Base-by-base conservation (phyloP, 2,113 vertebrate genomes). In the Ophthalmolycus amberensis region DNA sequence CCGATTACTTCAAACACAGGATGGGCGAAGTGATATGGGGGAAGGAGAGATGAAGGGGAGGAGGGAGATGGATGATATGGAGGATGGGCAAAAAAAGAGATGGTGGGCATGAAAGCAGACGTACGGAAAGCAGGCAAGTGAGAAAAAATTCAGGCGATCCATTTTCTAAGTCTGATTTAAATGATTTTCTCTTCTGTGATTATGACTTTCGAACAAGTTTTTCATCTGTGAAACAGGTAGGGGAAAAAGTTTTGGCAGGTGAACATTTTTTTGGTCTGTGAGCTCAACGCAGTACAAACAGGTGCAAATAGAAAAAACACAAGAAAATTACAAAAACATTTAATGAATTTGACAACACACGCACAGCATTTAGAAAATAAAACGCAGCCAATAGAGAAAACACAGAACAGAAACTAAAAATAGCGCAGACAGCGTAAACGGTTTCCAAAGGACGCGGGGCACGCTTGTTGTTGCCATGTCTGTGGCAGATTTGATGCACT, bases 1-100 rank as follows among this genome's bases (percentile, higher is more conserved):
- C 27, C 10, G 66, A 75, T 69, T 64, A 54, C 46, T 84, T 67
- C n/a, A 78, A 68, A 63, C n/a, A 22, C 22, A 25, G 58, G 48
- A 73, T 42, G 44, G 56, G 60, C 12, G n/a, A 54, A 32, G 40
- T 40, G 42, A 72, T 42, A 42, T 2, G n/a, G 9, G 22, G 46
- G 25, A 16, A 44, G 42, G 34, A 34, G 32, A 58, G 68, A 65
- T 59, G 52, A 58, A 22, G 14, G 16, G 20, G 32, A 54, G 44
- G 79, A 62, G 52, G 62, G 69, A 32, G 56, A n/a, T n/a, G 20
- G 11, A 11, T 37, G 38, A 62, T 69, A 58, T 22, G 7, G n/a
- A 42, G 46, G 48, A 27, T 1, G 50, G 46, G 44, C 65, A 63
- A 4, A 48, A n/a, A 46, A 15, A 27, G 32, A 50, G 25, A 76